These are phyloP conservation scores for Pegoplata infirma DNA, from an alignment of 2,888 invertebrate species.

Conservation along the genomic window DNA sequence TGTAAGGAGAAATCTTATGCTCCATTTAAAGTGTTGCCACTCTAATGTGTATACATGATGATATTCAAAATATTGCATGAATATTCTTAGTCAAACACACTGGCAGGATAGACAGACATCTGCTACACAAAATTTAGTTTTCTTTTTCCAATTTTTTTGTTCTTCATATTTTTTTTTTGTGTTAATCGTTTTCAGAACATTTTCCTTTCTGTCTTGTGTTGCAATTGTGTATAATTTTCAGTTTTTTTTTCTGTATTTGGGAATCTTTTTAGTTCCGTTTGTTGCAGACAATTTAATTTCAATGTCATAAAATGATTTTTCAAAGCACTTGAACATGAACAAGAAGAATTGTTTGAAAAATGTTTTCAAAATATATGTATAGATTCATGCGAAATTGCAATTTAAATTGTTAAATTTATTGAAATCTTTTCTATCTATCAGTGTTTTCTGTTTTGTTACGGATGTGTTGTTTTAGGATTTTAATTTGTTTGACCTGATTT, in stretches of 20 bases:
- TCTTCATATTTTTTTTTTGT: background rate
- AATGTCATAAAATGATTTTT: conserved; percentile 61
- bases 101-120: conserved; percentile 28
- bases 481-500: no score
- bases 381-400: background rate
- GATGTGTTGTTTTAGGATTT: no score
- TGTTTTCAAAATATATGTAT: background rate
- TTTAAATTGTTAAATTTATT: no score
- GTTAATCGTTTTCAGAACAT: background rate
- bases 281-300: conserved; percentile 65
- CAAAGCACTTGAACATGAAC: conserved; percentile 52
- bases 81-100: conserved; percentile 14
- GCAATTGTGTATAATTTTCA: background rate
- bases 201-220: background rate
- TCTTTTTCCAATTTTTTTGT: conserved; percentile 11
- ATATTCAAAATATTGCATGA: conserved; percentile 15
- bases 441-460: no score
- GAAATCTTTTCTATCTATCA: background rate
- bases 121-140: conserved; percentile 45
- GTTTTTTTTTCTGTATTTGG: background rate
- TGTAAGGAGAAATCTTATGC: no score
- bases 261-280: conserved; percentile 47
- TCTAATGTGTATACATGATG: no score
- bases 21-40: no score
- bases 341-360: conserved; percentile 27